These are phyloP conservation scores for Atherinomorus stipes DNA, from an alignment of 2,113 vertebrate species.

Conservation along the genomic window DNA sequence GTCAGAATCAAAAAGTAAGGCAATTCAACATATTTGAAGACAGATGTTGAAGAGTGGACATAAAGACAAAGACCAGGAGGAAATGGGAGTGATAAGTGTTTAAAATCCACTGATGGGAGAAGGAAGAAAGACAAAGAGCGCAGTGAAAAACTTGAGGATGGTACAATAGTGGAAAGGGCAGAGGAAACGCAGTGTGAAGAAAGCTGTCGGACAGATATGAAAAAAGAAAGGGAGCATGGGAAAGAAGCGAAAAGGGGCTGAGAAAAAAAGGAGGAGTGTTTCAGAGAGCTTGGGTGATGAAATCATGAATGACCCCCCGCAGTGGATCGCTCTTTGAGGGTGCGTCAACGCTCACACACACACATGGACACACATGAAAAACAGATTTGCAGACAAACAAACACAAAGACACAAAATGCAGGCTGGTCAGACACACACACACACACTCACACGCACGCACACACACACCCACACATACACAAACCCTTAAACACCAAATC, in stretches of 20 bases:
- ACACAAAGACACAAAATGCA: slow-evolving; percentile 47
- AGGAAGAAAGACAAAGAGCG: slow-evolving; percentile 5
- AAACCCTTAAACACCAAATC: slow-evolving; percentile 49
- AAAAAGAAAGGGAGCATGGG: slow-evolving; percentile 68
- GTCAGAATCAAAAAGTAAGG: neutral
- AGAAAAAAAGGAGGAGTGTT: slow-evolving; percentile 58
- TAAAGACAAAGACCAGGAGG: slow-evolving; percentile 13
- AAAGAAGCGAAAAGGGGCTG: slow-evolving; percentile 51
- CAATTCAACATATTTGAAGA: neutral
- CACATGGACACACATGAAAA: slow-evolving; percentile 4
- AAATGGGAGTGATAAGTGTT: slow-evolving; percentile 28
- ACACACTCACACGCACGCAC: slow-evolving; percentile 3
- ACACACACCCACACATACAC: neutral
- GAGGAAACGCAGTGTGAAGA: slow-evolving; percentile 48
- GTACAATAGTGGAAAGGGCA: slow-evolving; percentile 37
- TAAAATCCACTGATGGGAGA: slow-evolving; percentile 30
- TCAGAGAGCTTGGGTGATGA: slow-evolving; percentile 69
- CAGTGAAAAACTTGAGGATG: neutral
- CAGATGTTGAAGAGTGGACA: neutral
- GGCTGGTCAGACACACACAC: slow-evolving; percentile 10
- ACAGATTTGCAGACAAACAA: slow-evolving; percentile 60
- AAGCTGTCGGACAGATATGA: slow-evolving; percentile 53
- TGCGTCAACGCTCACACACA: slow-evolving; percentile 35
- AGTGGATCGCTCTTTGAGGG: slow-evolving; percentile 62
- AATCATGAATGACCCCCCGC: slow-evolving; percentile 73